A percentile compares a stretch with the other conserved stretches of the same genome.
Evolutionary conservation across 2,888 invertebrate genomes (phyloP).

Genomic region (Dioctria rufipes): DNA sequence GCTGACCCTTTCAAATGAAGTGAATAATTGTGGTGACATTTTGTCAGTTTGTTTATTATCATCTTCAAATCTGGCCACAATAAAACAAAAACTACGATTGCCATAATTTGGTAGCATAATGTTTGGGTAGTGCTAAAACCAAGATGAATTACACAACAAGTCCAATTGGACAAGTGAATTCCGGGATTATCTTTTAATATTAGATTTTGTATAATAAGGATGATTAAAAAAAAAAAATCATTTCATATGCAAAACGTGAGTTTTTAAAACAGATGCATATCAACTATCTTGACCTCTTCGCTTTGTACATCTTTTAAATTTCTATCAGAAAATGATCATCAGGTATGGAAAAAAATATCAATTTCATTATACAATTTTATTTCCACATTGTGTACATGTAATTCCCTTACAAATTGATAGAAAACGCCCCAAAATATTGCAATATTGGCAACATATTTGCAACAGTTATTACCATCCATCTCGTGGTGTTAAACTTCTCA

Average conservation of each 20-base stretch:
- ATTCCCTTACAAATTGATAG: neutral
- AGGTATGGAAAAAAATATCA: too few species aligned
- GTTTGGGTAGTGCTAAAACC: neutral
- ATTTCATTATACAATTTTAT: too few species aligned
- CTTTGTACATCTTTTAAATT: too few species aligned
- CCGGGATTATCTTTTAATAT: neutral
- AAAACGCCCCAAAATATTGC: neutral
- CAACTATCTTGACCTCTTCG: too few species aligned
- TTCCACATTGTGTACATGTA: too few species aligned
- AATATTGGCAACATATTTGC: neutral
- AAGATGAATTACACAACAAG: neutral
- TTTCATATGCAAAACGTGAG: neutral
- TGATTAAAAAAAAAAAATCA: neutral
- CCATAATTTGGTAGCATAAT: neutral
- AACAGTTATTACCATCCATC: neutral
- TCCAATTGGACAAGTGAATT: neutral
- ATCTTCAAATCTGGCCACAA: neutral
- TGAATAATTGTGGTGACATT: neutral
- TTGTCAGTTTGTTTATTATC: neutral
- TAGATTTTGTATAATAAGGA: neutral
- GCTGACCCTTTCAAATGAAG: neutral
- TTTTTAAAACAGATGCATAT: neutral
- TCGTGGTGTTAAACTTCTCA: neutral
- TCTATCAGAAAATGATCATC: too few species aligned
- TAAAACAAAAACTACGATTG: neutral